Evolutionary conservation across 2,888 invertebrate species (phyloP), one percentile per base, ranked within the genome.

Genomic region (Luffia ferchaultella): DNA sequence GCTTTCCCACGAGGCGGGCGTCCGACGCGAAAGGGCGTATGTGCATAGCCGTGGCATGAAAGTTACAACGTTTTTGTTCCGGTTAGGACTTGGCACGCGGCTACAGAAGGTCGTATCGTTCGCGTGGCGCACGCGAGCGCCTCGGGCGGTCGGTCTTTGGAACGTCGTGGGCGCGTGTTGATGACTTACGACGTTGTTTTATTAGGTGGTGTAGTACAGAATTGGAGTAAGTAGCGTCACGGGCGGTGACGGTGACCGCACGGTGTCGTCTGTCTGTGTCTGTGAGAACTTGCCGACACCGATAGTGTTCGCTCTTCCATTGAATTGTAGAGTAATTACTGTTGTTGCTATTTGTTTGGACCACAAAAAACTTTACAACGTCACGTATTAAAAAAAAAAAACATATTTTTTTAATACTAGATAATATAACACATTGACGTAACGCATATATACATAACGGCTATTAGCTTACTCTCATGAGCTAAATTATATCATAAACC

Each of bases 191-290:
- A 58, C 73, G 65, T 80, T 82, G 61, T 62, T 55, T 41, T 51
- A 70, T 67, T 68, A 68, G 58, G 61, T 48, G 20, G 53, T 48
- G 55, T 60, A 60, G 72, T 77, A 77, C 79, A 78, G 80, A 83
- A 82, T 82, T 82, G 76, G 82, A 83, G 82, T 83, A 80, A 79
- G 82, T 82, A 83, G 79, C 79, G 78, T 78, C 80, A 80, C 77
- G 80, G 73, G 30, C 77, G 75, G 74, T 72, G 73, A 73, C 75
- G 76, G 72, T 3, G 3, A 12, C 78, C 76, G 77, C 79, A 82
- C 82, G 74, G 73, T 73, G 76, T 74, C 77, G 76, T 68, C 71
- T 79, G 78, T 79, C 79, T 76, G 79, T 77, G 76, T n/a, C 3
- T 9, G 16, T n/a, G 17, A 5, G 7, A n/a, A 3, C 12, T 30